These are phyloP conservation scores for Zeus faber DNA, from an alignment of 2,113 vertebrate genomes.

Conservation along the genomic window DNA sequence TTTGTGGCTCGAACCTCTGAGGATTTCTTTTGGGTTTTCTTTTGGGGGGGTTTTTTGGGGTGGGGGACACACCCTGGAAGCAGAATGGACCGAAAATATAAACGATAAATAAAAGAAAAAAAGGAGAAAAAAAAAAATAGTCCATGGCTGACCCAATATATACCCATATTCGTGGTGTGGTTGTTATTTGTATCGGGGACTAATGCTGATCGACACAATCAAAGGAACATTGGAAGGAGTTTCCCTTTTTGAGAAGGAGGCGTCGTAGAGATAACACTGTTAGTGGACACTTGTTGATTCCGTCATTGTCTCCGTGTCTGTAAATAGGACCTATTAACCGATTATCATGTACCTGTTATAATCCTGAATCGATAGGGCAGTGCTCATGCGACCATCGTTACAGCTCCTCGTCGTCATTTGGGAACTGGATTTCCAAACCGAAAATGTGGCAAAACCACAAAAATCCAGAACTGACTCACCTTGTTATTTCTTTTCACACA, in stretches of 20 bases:
- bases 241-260: no score
- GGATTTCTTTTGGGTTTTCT: conserved; percentile 58
- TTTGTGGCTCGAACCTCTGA: conserved; percentile 27
- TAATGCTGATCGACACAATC: conserved; percentile 91
- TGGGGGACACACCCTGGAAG: conserved; percentile 42
- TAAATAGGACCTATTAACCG: conserved; percentile 98
- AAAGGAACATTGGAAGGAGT: conserved; percentile 83
- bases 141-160: conserved; percentile 86
- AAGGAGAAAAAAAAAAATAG: conserved; percentile 49
- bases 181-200: conserved; percentile 92
- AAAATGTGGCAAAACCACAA: conserved; percentile 32
- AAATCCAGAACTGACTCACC: no score
- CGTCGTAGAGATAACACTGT: conserved; percentile 91
- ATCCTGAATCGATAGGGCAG: conserved; percentile 85
- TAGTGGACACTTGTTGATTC: conserved; percentile 94
- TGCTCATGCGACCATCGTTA: conserved; percentile 70
- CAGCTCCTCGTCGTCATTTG: conserved; percentile 48
- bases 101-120: conserved; percentile 25
- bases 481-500: no score
- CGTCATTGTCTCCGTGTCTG: conserved; percentile 93
- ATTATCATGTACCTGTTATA: conserved; percentile 91
- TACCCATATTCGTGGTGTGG: conserved; percentile 88
- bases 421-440: conserved; percentile 37
- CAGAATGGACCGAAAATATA: conserved; percentile 4
- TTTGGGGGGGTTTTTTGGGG: conserved; percentile 35